phyloP scores from a whole-genome alignment of 2,888 invertebrate genomes.

The Stramonita haemastoma region DNA sequence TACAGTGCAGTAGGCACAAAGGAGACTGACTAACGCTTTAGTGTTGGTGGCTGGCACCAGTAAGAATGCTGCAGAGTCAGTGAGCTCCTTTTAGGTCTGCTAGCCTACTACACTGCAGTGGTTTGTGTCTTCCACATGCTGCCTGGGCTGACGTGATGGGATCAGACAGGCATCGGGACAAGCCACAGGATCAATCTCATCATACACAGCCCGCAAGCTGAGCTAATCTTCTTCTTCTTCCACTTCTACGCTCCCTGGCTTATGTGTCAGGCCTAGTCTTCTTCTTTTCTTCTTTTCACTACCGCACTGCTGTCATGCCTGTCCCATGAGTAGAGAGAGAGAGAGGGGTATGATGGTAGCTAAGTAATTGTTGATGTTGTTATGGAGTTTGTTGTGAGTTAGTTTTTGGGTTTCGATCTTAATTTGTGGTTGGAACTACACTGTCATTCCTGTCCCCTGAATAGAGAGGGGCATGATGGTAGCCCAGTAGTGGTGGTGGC shows the following conservation, averaged over 20 bases:
- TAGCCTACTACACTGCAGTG: background rate
- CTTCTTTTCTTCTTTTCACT: no score
- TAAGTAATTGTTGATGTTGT: no score
- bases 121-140: background rate
- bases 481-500: no score
- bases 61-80: background rate
- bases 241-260: background rate
- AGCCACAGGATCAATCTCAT: conserved; percentile 12
- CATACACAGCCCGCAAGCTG: conserved; percentile 1
- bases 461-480: no score
- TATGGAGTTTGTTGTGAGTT: background rate
- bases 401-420: background rate
- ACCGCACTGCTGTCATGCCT: no score
- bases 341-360: no score
- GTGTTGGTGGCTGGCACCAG: background rate
- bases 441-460: no score
- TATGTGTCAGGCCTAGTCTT: no score
- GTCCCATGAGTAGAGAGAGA: no score
- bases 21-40: background rate
- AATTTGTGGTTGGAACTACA: background rate
- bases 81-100: background rate
- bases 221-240: background rate
- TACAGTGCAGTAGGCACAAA: background rate
- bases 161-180: background rate
- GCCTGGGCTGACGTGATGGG: background rate